Conservation (phyloP, 2,888 invertebrate species). For the Zaprionus bogoriensis region DNA sequence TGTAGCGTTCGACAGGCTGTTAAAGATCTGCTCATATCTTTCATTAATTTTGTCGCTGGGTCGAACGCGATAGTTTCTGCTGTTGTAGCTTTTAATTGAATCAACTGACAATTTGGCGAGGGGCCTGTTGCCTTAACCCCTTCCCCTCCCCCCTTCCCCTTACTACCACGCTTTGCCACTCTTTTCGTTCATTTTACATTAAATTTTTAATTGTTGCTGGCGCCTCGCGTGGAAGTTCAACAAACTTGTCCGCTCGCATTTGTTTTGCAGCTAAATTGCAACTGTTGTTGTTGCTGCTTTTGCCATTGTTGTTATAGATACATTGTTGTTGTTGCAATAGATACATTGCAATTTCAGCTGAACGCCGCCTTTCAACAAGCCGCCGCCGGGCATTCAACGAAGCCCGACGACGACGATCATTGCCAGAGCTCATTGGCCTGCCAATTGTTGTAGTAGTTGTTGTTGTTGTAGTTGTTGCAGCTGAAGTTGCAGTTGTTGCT, state of each 20-base stretch:
- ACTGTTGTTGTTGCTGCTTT: conserved; percentile 34
- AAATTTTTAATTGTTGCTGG: conserved; percentile 72
- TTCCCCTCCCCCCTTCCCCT: neutral
- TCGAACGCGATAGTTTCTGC: conserved; percentile 27
- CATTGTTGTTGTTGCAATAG: conserved; percentile 58
- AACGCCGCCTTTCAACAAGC: conserved; percentile 30
- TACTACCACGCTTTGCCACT: neutral
- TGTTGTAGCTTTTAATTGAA: conserved; percentile 58
- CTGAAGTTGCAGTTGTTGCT: conserved; percentile 5
- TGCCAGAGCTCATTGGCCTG: conserved; percentile 71
- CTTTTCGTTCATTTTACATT: conserved; percentile 50
- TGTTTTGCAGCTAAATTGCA: neutral
- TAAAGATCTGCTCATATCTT: conserved; percentile 38
- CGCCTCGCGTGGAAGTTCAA: conserved; percentile 65
- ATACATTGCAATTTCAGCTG: conserved; percentile 67
- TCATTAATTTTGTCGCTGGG: conserved; percentile 54
- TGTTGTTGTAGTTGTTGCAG: conserved; percentile 10
- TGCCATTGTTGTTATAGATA: conserved; percentile 23
- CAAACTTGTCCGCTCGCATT: conserved; percentile 52
- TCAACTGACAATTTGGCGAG: conserved; percentile 57
- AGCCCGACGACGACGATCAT: conserved; percentile 46
- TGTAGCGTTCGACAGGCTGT: neutral
- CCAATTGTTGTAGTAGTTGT: conserved; percentile 8
- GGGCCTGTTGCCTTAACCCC: conserved; percentile 1
- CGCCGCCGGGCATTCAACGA: conserved; percentile 59